Base-by-base conservation (phyloP, 2,797 vertebrate species). In the Lindbergichthys nudifrons region DNA sequence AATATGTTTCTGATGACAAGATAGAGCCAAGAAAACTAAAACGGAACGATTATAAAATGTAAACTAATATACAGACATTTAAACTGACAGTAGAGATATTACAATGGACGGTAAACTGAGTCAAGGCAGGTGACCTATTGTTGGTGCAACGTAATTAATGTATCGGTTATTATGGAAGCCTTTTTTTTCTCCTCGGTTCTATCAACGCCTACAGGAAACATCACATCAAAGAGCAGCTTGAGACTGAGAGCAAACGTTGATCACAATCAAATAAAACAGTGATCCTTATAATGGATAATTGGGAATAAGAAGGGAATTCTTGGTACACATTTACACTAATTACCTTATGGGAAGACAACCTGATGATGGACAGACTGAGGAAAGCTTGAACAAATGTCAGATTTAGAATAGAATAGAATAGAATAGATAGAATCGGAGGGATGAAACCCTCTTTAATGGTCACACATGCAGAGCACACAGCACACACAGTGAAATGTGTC, bases 161-260 rank as follows among this genome's bases (percentile, higher is more conserved):
- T 57, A 61, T 47, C 41, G 8, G 30, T 53, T 19, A 59, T 67
- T 30, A 36, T 36, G 32, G 59, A 15, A 13, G 61, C 43, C 0
- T 13, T 23, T 39, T 51, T 16, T 23, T 19, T n/a, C n/a, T n/a
- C 70, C 80, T 72, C 84, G 42, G 74, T 47, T 43, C 75, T 18
- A 70, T 88, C 77, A 65, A 12, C 51, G 79, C 79, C 85, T 57
- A 23, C 68, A 56, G 82, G 85, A 80, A 61, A 56, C 71, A 39
- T 74, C 67, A 59, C 18, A 57, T 88, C 80, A 84, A 32, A 81
- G 74, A 84, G 72, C 71, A 58, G 68, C 62, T 43, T 14, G 63
- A 9, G 3, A 68, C 68, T 81, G 83, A 81, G 84, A 81, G 72
- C 71, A 47, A 48, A 78, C 73, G 51, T 71, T 77, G 80, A 88